Evolutionary conservation across 2,888 invertebrate species (phyloP), one percentile per base, ranked within the genome.

Genomic region (Pimpla rufipes): DNA sequence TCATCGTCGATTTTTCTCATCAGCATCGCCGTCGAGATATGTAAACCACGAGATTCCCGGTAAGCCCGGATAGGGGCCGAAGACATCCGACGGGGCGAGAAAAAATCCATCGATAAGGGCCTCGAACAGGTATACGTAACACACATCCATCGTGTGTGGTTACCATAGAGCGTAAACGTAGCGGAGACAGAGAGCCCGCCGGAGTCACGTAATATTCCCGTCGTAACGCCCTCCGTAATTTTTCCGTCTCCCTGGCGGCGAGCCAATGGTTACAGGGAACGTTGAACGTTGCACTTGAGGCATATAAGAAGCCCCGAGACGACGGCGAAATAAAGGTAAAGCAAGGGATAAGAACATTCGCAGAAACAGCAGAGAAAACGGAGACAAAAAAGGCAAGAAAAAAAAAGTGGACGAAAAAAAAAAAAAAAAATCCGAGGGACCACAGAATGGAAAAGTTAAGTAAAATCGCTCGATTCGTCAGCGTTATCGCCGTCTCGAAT

Each of bases 191-290:
- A 21, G n/a, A 18, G 45, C 74, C 47, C 64, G 29, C 76, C 81
- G 78, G 83, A 87, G 87, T 88, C 88, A 87, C 87, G 88, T 88
- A 88, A 89, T 88, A 88, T 87, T 86, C 84, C 81, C 76, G 83
- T 57, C 83, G 83, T 86, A 86, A 82, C 83, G 81, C 85, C 85
- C 86, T 85, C 71, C n/a, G 50, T 88, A 87, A 88, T 88, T 88
- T 88, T 88, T 87, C 86, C 85, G 87, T 85, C 82, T 88, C 85
- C 84, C 85, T 89, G 89, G 89, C 89, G 76, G 77, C 79, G 67
- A 67, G 87, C 88, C 89, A 89, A 85, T 67, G 66, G 79, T 79
- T 79, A 79, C 68, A 40, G 29, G 21, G 57, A 78, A 3, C 62
- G 21, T 35, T 59, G 78, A 85, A 64, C 57, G 75, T 79, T 70